Conservation (phyloP, 2,797 vertebrate genomes). For the Carapus acus region DNA sequence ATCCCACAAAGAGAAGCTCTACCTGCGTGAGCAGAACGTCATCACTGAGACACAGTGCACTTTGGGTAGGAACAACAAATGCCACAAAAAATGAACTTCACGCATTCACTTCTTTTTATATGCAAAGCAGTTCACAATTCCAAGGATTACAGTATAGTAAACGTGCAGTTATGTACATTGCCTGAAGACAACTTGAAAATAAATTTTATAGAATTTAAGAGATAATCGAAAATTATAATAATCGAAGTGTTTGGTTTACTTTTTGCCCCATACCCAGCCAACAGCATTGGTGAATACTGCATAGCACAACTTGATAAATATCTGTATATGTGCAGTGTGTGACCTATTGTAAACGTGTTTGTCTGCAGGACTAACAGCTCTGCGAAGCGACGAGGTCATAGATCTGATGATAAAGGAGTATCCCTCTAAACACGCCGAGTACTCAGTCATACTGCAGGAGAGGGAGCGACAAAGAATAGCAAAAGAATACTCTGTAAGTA, state of each 20-base stretch:
- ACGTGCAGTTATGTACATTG: too few species aligned
- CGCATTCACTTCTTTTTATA: too few species aligned
- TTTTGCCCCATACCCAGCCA: too few species aligned
- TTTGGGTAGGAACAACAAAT: conserved; percentile 83
- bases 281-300: too few species aligned
- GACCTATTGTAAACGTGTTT: conserved; percentile 10
- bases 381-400: conserved; percentile 97
- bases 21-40: conserved; percentile 94
- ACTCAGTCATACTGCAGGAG: conserved; percentile 96
- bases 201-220: too few species aligned
- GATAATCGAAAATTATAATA: too few species aligned
- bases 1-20: conserved; percentile 97
- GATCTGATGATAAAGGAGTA: conserved; percentile 99
- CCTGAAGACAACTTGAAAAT: neutral
- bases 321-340: too few species aligned
- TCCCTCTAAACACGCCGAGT: conserved; percentile 91
- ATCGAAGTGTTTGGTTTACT: too few species aligned
- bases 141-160: too few species aligned
- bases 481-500: conserved; percentile 93
- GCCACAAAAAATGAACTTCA: too few species aligned
- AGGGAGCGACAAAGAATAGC: conserved; percentile 93
- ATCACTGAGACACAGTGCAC: conserved; percentile 99
- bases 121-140: too few species aligned
- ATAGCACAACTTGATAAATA: too few species aligned
- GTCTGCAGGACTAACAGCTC: conserved; percentile 85